A percentile compares a stretch with the other conserved stretches of the same genome.
Conservation (phyloP, 2,888 invertebrate species). For the Alentia gelatinosa region DNA sequence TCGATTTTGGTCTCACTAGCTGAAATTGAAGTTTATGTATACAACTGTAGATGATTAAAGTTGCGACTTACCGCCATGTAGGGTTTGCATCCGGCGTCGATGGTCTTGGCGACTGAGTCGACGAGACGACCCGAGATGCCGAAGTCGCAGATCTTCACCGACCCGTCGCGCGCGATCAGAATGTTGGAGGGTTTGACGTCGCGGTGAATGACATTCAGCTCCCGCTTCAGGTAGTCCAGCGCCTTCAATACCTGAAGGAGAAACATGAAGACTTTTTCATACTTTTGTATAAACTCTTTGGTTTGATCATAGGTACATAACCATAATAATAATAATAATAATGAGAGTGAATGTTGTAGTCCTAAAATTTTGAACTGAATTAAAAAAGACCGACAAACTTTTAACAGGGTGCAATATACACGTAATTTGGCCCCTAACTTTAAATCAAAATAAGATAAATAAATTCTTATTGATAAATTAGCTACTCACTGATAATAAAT, state of each 20-base stretch:
- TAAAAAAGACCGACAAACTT: too few species aligned
- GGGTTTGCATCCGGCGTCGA: slow-evolving; percentile 98
- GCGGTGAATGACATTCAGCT: slow-evolving; percentile 90
- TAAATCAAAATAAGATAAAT: too few species aligned
- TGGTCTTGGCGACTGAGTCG: slow-evolving; percentile 97
- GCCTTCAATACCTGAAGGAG: slow-evolving; percentile 89
- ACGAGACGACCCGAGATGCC: slow-evolving; percentile 98
- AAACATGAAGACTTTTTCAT: neutral
- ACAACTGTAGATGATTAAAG: neutral
- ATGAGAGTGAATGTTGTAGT: too few species aligned
- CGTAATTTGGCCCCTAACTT: too few species aligned
- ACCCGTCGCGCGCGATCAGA: slow-evolving; percentile 93
- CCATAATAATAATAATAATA: too few species aligned
- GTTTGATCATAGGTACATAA: too few species aligned
- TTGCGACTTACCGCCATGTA: slow-evolving; percentile 95
- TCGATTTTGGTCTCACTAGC: too few species aligned
- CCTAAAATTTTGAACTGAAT: too few species aligned
- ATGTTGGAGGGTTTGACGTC: slow-evolving; percentile 99
- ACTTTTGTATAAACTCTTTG: too few species aligned
- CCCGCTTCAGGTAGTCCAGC: slow-evolving; percentile 93
- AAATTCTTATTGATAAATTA: too few species aligned
- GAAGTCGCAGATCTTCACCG: slow-evolving; percentile 99
- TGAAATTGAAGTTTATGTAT: neutral
- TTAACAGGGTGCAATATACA: too few species aligned
- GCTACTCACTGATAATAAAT: too few species aligned